Conservation (phyloP, 2,797 vertebrate genomes). For the Sebastes taczanowskii region DNA sequence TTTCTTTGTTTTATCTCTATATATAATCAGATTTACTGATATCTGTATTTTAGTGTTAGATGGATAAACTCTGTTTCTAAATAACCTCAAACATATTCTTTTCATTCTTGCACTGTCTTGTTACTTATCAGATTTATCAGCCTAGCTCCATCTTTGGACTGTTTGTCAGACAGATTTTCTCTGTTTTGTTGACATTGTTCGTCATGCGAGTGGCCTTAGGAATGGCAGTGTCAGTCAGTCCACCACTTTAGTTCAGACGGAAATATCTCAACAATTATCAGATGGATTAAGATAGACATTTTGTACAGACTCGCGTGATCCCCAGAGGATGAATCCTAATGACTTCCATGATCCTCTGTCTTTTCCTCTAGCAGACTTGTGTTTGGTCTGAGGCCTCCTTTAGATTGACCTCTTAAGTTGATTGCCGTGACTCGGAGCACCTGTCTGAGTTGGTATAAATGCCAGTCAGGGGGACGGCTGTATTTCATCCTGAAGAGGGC, state of each 20-base stretch:
- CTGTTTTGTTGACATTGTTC: not conserved
- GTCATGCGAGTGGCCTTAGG: not conserved
- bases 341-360: not conserved
- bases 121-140: not conserved
- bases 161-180: not conserved
- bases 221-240: not conserved
- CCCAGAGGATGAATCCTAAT: conserved; percentile 13
- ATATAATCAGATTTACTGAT: not conserved
- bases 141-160: not conserved
- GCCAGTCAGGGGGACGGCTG: not conserved
- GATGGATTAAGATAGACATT: conserved; percentile 3
- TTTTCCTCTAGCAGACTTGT: not conserved
- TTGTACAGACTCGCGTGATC: not conserved
- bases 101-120: not conserved
- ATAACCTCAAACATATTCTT: not conserved
- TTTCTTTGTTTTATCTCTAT: not conserved
- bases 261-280: conserved; percentile 1
- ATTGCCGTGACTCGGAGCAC: not conserved
- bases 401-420: not conserved
- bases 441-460: not conserved
- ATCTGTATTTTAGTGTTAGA: not conserved
- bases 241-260: not conserved
- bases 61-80: not conserved
- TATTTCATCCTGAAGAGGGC: not conserved
- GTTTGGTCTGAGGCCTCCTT: not conserved